A percentile compares a stretch with the other conserved stretches of the same genome.
Conservation (phyloP, 2,113 vertebrate species). For the Xenopus tropicalis region UCB_Xtro_10.0 CM004444.2:142866501-142867000, state of each 20-base stretch:
- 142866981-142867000: slow-evolving; percentile 76
- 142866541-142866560: slow-evolving; percentile 38
- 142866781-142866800: slow-evolving; percentile 85
- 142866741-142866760: slow-evolving; percentile 73
- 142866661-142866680: slow-evolving; percentile 30
- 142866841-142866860: slow-evolving; percentile 76
- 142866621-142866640: slow-evolving; percentile 3
- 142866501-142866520: slow-evolving; percentile 24
- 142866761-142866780: slow-evolving; percentile 92
- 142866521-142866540: slow-evolving; percentile 34
- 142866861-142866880: slow-evolving; percentile 62
- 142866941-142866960: slow-evolving; percentile 79
- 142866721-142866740: neutral
- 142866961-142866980: slow-evolving; percentile 83
- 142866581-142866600: slow-evolving; percentile 20
- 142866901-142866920: slow-evolving; percentile 86
- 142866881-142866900: slow-evolving; percentile 71
- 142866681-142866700: slow-evolving; percentile 34
- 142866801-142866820: slow-evolving; percentile 80
- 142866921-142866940: slow-evolving; percentile 81
- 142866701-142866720: slow-evolving; percentile 35
- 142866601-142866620: slow-evolving; percentile 25
- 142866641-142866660: slow-evolving; percentile 4
- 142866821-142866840: slow-evolving; percentile 89
- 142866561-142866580: slow-evolving; percentile 22